These are phyloP conservation scores for Platysteira castanea DNA, from an alignment of 2,113 vertebrate species.

Conservation along the genomic window DNA sequence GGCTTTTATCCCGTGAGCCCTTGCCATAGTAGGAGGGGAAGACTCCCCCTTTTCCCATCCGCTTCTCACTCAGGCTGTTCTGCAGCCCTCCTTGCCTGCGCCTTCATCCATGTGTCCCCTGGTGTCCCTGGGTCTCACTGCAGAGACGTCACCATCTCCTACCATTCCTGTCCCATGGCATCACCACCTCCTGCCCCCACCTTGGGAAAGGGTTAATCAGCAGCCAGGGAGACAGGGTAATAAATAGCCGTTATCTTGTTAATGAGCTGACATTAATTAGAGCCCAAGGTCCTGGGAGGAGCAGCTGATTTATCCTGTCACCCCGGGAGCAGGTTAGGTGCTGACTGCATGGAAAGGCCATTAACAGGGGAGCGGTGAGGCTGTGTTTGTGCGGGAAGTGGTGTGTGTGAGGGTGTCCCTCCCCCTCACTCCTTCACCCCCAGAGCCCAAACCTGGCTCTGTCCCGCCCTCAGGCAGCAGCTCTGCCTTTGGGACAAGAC, in stretches of 20 bases:
- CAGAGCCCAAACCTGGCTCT: not conserved
- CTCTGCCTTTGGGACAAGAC: not conserved
- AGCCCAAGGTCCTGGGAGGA: slow-evolving; percentile 79
- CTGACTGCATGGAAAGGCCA: slow-evolving; percentile 71
- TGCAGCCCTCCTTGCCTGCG: not conserved
- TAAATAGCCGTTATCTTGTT: slow-evolving; percentile 82
- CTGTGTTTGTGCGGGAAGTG: not conserved
- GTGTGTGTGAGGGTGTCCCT: not conserved
- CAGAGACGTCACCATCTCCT: rapidly evolving
- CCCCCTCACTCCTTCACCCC: rapidly evolving
- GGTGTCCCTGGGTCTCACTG: not conserved
- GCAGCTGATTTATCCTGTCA: slow-evolving; percentile 69
- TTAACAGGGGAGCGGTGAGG: slow-evolving; percentile 40
- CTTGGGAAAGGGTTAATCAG: slow-evolving; percentile 74
- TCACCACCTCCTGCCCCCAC: not conserved
- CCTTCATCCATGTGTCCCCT: not conserved
- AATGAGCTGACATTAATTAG: slow-evolving; percentile 86
- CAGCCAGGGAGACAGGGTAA: slow-evolving; percentile 70
- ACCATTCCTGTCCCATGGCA: not conserved
- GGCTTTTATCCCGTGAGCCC: not conserved
- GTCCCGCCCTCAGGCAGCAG: not conserved
- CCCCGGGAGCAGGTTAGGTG: slow-evolving; percentile 67
- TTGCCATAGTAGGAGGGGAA: not conserved
- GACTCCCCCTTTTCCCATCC: rapidly evolving
- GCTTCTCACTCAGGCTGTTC: rapidly evolving